phyloP scores from a whole-genome alignment of 2,797 vertebrate species.

The Onychomys leucogaster region DNA sequence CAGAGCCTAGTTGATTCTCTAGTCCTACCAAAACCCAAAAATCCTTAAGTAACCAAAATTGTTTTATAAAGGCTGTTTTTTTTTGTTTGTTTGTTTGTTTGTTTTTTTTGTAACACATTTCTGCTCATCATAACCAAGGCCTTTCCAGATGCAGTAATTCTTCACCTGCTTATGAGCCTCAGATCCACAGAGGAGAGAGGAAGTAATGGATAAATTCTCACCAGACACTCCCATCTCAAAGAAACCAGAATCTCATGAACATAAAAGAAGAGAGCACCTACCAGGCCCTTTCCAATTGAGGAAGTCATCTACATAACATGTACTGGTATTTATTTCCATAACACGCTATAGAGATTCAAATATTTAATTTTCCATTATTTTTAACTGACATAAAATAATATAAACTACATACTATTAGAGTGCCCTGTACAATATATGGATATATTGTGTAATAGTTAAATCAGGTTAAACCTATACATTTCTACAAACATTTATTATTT shows the following conservation, averaged over 20 bases:
- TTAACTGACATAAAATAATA: background rate
- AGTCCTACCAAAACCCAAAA: background rate
- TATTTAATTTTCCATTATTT: background rate
- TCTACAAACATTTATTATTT: background rate
- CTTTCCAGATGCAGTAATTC: background rate
- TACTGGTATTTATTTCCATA: conserved; percentile 50
- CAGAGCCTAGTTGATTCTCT: background rate
- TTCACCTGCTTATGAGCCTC: background rate
- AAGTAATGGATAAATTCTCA: background rate
- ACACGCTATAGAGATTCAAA: background rate
- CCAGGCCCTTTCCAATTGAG: conserved; percentile 18
- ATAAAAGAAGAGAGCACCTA: conserved; percentile 59
- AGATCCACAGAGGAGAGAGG: background rate
- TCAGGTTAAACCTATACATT: background rate
- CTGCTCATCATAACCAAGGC: background rate
- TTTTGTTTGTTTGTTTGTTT: background rate
- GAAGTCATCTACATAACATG: conserved; percentile 56
- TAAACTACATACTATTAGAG: background rate
- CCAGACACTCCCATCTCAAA: background rate
- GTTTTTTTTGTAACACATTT: background rate
- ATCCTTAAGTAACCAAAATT: background rate
- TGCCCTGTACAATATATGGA: background rate
- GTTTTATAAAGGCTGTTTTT: background rate
- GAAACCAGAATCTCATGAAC: conserved; percentile 76
- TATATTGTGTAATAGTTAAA: background rate